phyloP scores from a whole-genome alignment of 2,113 vertebrate species.

The Struthio camelus region DNA sequence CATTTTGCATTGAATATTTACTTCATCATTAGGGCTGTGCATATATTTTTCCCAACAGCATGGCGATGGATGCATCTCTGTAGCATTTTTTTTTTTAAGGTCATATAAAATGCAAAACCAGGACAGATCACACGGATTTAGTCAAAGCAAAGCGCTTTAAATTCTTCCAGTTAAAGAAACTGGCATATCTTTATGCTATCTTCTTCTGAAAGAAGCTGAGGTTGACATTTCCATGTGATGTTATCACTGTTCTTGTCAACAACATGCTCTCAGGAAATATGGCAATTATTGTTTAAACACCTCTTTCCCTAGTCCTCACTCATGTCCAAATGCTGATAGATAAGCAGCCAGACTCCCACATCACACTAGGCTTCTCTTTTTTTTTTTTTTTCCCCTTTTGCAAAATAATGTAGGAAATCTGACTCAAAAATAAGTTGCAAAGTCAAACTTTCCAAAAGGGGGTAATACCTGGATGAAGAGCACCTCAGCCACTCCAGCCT shows the following conservation, averaged over 20 bases:
- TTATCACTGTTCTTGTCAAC: not conserved
- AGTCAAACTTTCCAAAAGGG: not conserved
- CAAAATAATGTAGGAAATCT: not conserved
- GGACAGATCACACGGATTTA: not conserved
- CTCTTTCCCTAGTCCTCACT: not conserved
- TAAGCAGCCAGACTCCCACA: not conserved
- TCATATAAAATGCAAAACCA: not conserved
- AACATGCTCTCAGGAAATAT: not conserved
- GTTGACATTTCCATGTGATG: not conserved
- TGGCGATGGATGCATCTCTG: not conserved
- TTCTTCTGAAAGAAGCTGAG: not conserved
- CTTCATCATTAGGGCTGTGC: not conserved
- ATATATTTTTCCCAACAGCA: not conserved
- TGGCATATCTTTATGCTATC: not conserved
- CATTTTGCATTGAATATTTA: not conserved
- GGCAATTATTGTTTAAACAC: not conserved
- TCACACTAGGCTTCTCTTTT: not conserved
- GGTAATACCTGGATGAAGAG: not conserved
- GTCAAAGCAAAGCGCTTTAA: not conserved
- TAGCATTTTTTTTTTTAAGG: not conserved
- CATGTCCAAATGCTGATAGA: not conserved
- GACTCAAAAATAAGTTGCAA: not conserved
- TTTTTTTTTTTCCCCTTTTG: not conserved
- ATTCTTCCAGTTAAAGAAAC: slow-evolving; percentile 1
- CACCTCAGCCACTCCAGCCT: rapidly evolving